Conservation (phyloP, 2,113 vertebrate species). For the Myotis brandtii region DNA sequence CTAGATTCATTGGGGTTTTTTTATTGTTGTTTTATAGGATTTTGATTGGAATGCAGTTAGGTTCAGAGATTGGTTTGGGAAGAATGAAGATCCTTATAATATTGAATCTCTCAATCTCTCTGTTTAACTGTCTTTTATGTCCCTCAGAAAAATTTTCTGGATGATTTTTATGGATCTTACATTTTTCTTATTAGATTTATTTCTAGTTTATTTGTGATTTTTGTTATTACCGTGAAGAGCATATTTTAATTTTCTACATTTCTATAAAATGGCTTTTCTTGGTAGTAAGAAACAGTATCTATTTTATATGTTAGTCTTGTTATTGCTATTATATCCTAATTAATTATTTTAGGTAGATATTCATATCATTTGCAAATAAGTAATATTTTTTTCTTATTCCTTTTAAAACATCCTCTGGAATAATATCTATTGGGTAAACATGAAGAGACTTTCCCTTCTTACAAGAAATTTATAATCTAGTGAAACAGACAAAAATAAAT, state of each 20-base stretch:
- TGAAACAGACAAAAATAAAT: not conserved
- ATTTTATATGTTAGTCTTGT: not conserved
- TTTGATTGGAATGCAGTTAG: constrained; percentile 31
- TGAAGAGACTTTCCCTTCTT: not conserved
- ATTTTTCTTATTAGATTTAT: not conserved
- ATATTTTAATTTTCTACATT: constrained; percentile 41
- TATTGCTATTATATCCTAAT: not conserved
- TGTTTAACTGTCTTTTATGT: constrained; percentile 15
- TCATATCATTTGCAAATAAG: not conserved
- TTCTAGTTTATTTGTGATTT: constrained; percentile 7
- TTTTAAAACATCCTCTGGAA: not conserved
- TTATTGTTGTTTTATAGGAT: constrained; percentile 24
- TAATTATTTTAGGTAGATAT: constrained; percentile 9
- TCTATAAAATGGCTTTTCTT: not conserved
- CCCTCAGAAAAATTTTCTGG: constrained; percentile 12
- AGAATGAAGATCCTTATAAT: constrained; percentile 19
- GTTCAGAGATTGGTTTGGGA: constrained; percentile 7
- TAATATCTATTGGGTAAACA: not conserved
- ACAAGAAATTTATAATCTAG: constrained; percentile 1
- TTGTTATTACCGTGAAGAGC: not conserved
- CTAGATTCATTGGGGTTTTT: not conserved
- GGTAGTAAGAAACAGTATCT: not conserved
- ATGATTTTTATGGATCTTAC: not conserved
- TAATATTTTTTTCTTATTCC: not conserved
- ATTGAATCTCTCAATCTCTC: not conserved